Conservation (phyloP, 2,797 vertebrate genomes). For the Tachyglossus aculeatus region DNA sequence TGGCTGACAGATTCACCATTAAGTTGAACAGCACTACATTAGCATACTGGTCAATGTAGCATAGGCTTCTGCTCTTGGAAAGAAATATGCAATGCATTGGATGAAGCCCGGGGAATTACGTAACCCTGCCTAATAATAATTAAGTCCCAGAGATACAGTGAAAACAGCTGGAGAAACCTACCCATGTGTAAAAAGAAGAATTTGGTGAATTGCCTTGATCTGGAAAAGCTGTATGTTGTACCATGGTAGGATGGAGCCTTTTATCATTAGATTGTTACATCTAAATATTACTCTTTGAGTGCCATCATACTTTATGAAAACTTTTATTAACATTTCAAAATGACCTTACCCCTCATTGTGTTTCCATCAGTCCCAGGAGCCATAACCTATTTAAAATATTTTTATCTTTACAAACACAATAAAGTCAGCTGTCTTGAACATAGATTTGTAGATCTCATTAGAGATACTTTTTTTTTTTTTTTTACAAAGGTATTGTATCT, state of each 20-base stretch:
- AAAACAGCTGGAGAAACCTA: slow-evolving; percentile 24
- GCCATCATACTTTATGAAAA: slow-evolving; percentile 72
- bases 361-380: slow-evolving; percentile 70
- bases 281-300: slow-evolving; percentile 62
- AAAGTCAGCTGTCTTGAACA: slow-evolving; percentile 66
- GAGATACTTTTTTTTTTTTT: slow-evolving; percentile 71
- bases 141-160: slow-evolving; percentile 29
- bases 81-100: background rate
- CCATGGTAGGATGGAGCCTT: slow-evolving; percentile 53
- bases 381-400: slow-evolving; percentile 72
- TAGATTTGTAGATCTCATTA: slow-evolving; percentile 76
- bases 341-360: slow-evolving; percentile 68
- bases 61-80: background rate
- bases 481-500: slow-evolving; percentile 63
- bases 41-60: background rate
- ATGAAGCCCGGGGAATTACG: background rate
- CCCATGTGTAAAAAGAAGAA: slow-evolving; percentile 37
- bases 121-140: slow-evolving; percentile 19
- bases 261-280: slow-evolving; percentile 60
- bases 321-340: slow-evolving; percentile 74
- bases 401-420: slow-evolving; percentile 75
- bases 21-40: background rate
- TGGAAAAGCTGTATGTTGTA: slow-evolving; percentile 35
- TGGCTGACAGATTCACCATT: background rate
- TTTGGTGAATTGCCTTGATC: slow-evolving; percentile 31